These are phyloP conservation scores for Falco rusticolus DNA, from an alignment of 2,797 vertebrate species.

Conservation along the genomic window DNA sequence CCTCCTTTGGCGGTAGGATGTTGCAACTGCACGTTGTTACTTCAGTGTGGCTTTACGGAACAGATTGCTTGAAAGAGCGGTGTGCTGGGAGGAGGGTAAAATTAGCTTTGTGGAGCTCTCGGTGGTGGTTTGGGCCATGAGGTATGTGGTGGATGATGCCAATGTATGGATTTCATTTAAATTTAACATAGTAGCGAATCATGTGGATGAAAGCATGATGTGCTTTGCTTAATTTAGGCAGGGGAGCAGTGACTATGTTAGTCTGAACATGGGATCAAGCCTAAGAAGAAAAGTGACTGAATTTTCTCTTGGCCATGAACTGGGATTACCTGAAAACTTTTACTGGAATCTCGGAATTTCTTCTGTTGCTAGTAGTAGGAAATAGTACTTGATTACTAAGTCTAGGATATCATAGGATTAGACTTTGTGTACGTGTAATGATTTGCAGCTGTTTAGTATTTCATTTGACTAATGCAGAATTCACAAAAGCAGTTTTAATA, in stretches of 20 bases:
- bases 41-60: not conserved
- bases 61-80: not conserved
- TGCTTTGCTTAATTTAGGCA: not conserved
- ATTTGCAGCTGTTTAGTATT: slow-evolving; percentile 12
- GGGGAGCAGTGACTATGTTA: not conserved
- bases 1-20: not conserved
- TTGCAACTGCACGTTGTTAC: fast-evolving
- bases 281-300: not conserved
- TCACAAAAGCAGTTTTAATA: not conserved
- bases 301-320: not conserved
- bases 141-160: not conserved
- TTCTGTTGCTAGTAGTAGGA: not conserved
- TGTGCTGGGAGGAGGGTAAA: not conserved
- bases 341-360: not conserved
- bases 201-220: not conserved
- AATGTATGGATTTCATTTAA: not conserved
- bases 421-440: not conserved
- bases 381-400: not conserved
- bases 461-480: not conserved
- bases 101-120: not conserved
- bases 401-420: not conserved
- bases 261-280: not conserved
- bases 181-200: not conserved
- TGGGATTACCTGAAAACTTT: not conserved
- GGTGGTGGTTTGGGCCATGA: not conserved